phyloP scores from a whole-genome alignment of 2,113 vertebrate species.

The Lepus timidus region DNA sequence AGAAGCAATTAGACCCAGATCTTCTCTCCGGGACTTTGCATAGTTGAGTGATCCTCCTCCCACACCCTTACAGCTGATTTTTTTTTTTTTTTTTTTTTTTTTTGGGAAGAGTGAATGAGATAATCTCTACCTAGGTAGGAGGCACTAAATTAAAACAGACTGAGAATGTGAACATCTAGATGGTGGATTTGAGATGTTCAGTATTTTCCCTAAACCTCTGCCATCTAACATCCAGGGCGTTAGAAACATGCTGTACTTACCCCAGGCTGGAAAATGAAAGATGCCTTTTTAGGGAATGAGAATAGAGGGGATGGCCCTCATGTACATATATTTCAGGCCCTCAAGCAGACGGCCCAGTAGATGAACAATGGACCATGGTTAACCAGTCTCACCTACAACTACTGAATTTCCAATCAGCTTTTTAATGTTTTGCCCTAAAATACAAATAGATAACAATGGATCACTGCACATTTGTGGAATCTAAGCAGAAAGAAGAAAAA shows the following conservation, averaged over 20 bases:
- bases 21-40: not conserved
- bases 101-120: not conserved
- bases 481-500: not conserved
- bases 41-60: not conserved
- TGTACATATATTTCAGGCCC: not conserved
- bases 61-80: not conserved
- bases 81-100: not conserved
- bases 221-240: not conserved
- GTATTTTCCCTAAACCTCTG: not conserved
- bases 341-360: not conserved
- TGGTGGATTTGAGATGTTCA: not conserved
- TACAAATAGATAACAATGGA: not conserved
- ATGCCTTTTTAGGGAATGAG: not conserved
- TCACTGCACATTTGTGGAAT: not conserved
- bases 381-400: not conserved
- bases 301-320: not conserved
- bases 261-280: not conserved
- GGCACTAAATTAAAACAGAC: not conserved
- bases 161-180: not conserved
- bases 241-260: not conserved
- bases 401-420: not conserved
- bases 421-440: not conserved
- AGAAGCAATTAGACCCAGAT: not conserved
- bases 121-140: not conserved
- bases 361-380: not conserved